Conservation (phyloP, 2,797 vertebrate genomes). For the Liasis olivaceus region DNA sequence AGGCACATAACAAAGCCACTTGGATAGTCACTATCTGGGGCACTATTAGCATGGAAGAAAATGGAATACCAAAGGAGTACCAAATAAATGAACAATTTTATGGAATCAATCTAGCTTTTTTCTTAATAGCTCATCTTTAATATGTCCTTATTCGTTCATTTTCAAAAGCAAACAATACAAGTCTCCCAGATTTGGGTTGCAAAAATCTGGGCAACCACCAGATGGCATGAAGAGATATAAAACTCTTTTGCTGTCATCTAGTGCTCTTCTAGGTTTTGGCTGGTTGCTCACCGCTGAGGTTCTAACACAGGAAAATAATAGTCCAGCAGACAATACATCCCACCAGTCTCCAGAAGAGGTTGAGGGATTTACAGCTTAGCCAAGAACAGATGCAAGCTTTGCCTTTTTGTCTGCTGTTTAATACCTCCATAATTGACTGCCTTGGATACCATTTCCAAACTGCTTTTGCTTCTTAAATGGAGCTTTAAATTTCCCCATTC, state of each 20-base stretch:
- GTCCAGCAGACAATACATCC: constrained; percentile 57
- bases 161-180: not conserved
- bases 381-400: constrained; percentile 56
- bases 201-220: not conserved
- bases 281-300: constrained; percentile 38
- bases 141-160: not conserved
- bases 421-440: constrained; percentile 60
- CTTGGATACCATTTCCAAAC: constrained; percentile 56
- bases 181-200: not conserved
- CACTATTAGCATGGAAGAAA: not conserved
- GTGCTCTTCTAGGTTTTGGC: not conserved
- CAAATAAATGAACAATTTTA: constrained; percentile 2
- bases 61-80: not conserved
- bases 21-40: not conserved
- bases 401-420: constrained; percentile 63
- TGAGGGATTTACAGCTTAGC: constrained; percentile 62
- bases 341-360: constrained; percentile 49
- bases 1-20: not conserved
- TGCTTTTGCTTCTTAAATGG: constrained; percentile 36
- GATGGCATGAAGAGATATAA: not conserved
- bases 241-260: not conserved
- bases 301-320: constrained; percentile 57
- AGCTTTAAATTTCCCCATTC: constrained; percentile 37
- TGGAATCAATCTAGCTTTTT: constrained; percentile 10
- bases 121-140: constrained; percentile 24